Conservation (phyloP, 1,140 invertebrate genomes). For the Drosophila fuyamai region DNA sequence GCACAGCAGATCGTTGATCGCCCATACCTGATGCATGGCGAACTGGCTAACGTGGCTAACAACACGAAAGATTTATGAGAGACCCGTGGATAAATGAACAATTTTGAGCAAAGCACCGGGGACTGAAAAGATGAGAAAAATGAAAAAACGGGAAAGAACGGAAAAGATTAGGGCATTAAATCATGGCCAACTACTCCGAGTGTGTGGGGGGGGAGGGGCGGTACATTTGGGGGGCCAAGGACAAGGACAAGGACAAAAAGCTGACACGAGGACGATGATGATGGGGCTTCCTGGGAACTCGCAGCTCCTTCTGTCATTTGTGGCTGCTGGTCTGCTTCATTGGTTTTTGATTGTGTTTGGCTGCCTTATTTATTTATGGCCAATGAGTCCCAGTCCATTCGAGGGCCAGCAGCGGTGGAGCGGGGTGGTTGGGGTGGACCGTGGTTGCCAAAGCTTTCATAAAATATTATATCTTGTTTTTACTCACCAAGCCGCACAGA, state of each 20-base stretch:
- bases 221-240: slow-evolving; percentile 9
- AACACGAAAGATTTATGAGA: not conserved
- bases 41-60: not conserved
- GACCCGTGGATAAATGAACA: not conserved
- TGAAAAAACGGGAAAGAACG: not conserved
- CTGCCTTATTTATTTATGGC: slow-evolving; percentile 79
- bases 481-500: slow-evolving; percentile 30
- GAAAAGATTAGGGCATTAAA: slow-evolving; percentile 23
- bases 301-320: slow-evolving; percentile 63
- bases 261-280: slow-evolving; percentile 26
- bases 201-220: too few relatives aligned
- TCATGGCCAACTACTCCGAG: slow-evolving; percentile 18
- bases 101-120: not conserved
- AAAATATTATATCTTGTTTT: slow-evolving; percentile 79
- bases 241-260: slow-evolving; percentile 33
- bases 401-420: not conserved
- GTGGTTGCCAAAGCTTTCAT: slow-evolving; percentile 51
- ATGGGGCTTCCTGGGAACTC: slow-evolving; percentile 2
- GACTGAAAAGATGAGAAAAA: not conserved
- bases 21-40: not conserved
- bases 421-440: not conserved
- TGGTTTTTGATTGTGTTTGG: slow-evolving; percentile 81
- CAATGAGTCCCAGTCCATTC: slow-evolving; percentile 32
- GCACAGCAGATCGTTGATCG: not conserved
- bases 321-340: slow-evolving; percentile 75